Evolutionary conservation across 2,888 invertebrate species (phyloP).

Genomic region (Troides oblongomaculatus): DNA sequence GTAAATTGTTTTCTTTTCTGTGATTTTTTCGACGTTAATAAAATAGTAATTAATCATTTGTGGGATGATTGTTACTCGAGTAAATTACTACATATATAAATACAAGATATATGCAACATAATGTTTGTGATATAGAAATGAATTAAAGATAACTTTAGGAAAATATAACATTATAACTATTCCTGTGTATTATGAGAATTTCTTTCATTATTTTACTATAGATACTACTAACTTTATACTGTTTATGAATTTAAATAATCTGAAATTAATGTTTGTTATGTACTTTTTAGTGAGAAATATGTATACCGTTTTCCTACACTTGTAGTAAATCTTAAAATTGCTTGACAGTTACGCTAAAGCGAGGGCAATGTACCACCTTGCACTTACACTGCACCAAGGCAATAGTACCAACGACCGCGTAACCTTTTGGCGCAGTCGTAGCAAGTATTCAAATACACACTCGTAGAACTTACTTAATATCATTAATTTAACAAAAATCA

Average conservation of each 20-base stretch:
- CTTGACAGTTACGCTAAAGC: slow-evolving; percentile 50
- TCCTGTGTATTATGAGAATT: no score
- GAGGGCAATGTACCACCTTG: slow-evolving; percentile 73
- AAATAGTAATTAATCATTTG: neutral
- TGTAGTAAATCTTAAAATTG: slow-evolving; percentile 3
- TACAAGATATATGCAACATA: neutral
- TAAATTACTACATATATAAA: neutral
- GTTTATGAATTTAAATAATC: no score
- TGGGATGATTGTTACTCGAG: neutral
- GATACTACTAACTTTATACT: no score
- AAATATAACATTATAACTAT: no score
- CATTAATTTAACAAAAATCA: neutral
- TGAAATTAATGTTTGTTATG: neutral
- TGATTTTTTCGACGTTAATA: neutral
- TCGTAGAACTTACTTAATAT: no score
- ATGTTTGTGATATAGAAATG: no score
- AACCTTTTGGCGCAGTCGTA: slow-evolving; percentile 34
- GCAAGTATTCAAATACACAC: neutral
- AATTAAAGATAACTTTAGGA: no score
- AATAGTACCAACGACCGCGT: slow-evolving; percentile 36
- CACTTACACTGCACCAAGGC: slow-evolving; percentile 71
- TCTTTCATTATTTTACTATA: no score
- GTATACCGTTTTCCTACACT: neutral
- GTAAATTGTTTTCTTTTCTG: neutral
- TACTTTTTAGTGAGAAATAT: neutral